These are phyloP conservation scores for Drosophila leontia DNA, from an alignment of 1,140 invertebrate species.

Conservation along the genomic window DNA sequence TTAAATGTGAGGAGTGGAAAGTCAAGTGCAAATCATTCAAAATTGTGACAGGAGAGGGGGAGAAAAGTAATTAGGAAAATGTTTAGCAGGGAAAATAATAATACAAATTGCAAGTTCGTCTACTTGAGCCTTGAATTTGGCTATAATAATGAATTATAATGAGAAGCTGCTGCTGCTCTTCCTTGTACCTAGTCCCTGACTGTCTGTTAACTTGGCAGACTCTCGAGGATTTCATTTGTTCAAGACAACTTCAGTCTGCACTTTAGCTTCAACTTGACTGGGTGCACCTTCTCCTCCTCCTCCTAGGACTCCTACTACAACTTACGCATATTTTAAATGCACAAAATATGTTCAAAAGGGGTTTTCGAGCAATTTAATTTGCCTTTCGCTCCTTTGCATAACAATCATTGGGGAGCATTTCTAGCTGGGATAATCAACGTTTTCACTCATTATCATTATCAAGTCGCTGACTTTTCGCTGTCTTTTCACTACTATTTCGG, in stretches of 20 bases:
- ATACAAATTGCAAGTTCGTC: conserved; percentile 6
- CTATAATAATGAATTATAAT: conserved; percentile 29
- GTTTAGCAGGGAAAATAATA: conserved; percentile 39
- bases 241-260: conserved; percentile 14
- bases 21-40: conserved; percentile 37
- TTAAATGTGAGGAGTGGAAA: conserved; percentile 45
- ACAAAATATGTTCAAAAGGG: conserved; percentile 43
- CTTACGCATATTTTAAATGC: conserved; percentile 47
- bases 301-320: neutral
- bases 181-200: neutral
- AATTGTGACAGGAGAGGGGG: conserved; percentile 32
- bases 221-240: conserved; percentile 41
- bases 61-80: conserved; percentile 79
- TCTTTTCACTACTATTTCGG: neutral
- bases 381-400: conserved; percentile 64
- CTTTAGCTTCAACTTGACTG: conserved; percentile 23
- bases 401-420: conserved; percentile 60
- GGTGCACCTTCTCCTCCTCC: neutral
- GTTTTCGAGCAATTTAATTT: conserved; percentile 60
- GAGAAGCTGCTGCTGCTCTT: neutral
- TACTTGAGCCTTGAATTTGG: conserved; percentile 32
- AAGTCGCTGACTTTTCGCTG: conserved; percentile 45
- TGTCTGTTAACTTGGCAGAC: conserved; percentile 49
- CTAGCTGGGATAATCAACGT: conserved; percentile 50
- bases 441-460: conserved; percentile 76